A percentile compares a stretch with the other conserved stretches of the same genome.
Conservation (phyloP, 2,888 invertebrate species). For the Venusia cambrica region DNA sequence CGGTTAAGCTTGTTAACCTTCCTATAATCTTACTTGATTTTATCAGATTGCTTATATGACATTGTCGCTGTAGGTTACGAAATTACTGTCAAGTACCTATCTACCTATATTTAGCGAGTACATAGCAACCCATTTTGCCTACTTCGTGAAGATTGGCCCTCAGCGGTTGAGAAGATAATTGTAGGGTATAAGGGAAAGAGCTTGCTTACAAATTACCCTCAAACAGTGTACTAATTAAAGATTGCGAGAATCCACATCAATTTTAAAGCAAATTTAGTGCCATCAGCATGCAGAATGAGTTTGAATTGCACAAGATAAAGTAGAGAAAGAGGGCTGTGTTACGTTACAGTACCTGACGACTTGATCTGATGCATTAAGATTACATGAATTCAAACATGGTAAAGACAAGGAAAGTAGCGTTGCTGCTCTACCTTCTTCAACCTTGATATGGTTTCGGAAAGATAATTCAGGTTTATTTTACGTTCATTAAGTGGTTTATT, state of each 20-base stretch:
- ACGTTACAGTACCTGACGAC: conserved; percentile 27
- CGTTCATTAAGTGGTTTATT: too few relatives aligned
- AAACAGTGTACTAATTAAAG: conserved; percentile 38
- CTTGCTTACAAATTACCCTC: conserved; percentile 7
- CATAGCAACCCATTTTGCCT: background rate
- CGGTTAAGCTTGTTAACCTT: conserved; percentile 3
- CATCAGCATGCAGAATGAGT: conserved; percentile 32
- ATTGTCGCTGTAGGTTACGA: too few relatives aligned
- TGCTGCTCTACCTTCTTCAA: conserved; percentile 28
- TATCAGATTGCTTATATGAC: conserved; percentile 11
- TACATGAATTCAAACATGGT: conserved; percentile 22
- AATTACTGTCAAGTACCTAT: conserved; percentile 8
- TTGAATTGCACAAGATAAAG: conserved; percentile 41
- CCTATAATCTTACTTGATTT: conserved; percentile 8
- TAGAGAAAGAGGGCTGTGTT: conserved; percentile 35
- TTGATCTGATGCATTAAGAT: conserved; percentile 18
- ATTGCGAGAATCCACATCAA: too few relatives aligned
- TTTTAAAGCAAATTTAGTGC: conserved; percentile 25
- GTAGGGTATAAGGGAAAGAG: conserved; percentile 3
- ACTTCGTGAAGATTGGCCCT: background rate
- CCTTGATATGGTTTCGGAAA: conserved; percentile 38
- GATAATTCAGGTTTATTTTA: too few relatives aligned
- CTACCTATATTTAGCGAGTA: conserved; percentile 3
- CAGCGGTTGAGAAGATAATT: conserved; percentile 3
- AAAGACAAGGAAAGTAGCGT: conserved; percentile 36